Evolutionary conservation across 2,888 invertebrate genomes (phyloP), one percentile per base, ranked within the genome.

Genomic region (Lasioglossum oenotherae): DNA sequence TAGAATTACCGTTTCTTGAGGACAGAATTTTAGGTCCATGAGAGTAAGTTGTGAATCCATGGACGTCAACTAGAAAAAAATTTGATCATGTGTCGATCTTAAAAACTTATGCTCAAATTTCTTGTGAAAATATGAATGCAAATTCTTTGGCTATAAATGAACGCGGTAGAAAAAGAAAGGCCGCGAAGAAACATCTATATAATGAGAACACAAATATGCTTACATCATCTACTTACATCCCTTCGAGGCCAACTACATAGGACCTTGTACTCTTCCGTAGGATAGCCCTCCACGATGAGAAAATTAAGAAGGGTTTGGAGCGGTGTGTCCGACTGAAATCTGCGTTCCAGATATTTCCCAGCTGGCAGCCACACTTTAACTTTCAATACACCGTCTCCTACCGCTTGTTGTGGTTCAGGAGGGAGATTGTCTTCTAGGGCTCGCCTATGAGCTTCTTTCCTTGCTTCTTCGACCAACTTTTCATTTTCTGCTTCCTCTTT

Each of bases 1-100:
- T 92, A 99, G 96, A 96, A 98, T 98, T 92, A 99, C 97, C 90
- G 99, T 99, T 96, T 99, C 99, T 96, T 99, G 99, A 79, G 98
- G 98, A 95, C 97, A 98, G 93, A 99, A 96, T 95, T 98, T 98
- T 91, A 99, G 96, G 91, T 97, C 97, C 95, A 97, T 96, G 91
- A 99, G 96, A 86, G 98, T 98, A 95, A 97, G 97, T 93, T 96
- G 96, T 73, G 96, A 96, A 95, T 98, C 97, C 95, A 98, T 96
- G 88, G 97, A 96, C 88, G 98, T 98, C 89, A 98, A 96, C 98
- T 98, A 96, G 90, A 93, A 93, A 72, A 93, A 93, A 74, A 10
- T 69, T 76, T 78, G 5, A 69, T 12, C 19, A 77, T 46, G 27
- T 38, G 27, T 60, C 38, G 57, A 5, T 10, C 23, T 60, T 2